Evolutionary conservation across 1,140 invertebrate species (phyloP).

Genomic region (Hylaeus anthracinus): DNA sequence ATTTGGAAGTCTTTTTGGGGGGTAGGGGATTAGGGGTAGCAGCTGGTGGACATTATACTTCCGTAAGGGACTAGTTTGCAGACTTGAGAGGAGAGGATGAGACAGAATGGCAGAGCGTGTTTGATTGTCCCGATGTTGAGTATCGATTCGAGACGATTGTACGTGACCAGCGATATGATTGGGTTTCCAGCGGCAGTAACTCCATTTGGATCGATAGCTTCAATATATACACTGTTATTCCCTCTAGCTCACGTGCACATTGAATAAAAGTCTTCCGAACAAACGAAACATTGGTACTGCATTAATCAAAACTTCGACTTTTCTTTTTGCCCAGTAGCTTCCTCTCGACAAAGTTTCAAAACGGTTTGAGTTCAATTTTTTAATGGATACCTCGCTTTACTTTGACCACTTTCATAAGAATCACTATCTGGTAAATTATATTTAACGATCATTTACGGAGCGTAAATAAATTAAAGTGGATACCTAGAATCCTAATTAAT

Average conservation of each 20-base stretch:
- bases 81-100: conserved; percentile 40
- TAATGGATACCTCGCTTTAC: neutral
- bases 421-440: too few relatives aligned
- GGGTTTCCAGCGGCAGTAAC: conserved; percentile 56
- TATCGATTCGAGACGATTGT: conserved; percentile 65
- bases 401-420: too few relatives aligned
- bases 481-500: neutral
- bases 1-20: conserved; percentile 20
- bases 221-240: conserved; percentile 37
- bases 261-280: neutral
- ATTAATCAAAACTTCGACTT: neutral
- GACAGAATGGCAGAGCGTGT: conserved; percentile 47
- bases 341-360: neutral
- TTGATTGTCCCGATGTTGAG: conserved; percentile 61
- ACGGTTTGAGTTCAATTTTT: too few relatives aligned
- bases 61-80: conserved; percentile 22
- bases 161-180: conserved; percentile 61
- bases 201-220: conserved; percentile 55
- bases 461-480: too few relatives aligned
- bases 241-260: neutral
- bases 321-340: neutral
- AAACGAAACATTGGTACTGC: conserved; percentile 19
- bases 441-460: too few relatives aligned
- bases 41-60: conserved; percentile 12
- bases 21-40: neutral